Percentiles rank a stretch among this genome's conserved stretches.
These are phyloP conservation scores for Bombus vancouverensis DNA, from an alignment of 1,140 invertebrate species.

Conservation along the genomic window DNA sequence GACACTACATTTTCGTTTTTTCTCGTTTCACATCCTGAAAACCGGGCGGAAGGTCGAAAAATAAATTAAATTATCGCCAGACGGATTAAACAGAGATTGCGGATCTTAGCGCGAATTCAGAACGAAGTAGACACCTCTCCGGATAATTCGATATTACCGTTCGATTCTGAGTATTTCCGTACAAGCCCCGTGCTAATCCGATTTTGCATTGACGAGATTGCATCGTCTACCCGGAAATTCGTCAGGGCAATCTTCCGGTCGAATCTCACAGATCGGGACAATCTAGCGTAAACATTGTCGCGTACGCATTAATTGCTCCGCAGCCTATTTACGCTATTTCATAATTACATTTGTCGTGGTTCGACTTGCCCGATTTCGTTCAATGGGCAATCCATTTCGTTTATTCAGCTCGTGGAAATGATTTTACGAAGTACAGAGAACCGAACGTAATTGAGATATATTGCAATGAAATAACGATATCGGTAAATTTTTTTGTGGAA, in stretches of 20 bases:
- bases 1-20: neutral
- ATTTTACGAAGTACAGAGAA: too few species aligned
- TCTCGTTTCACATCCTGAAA: neutral
- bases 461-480: too few species aligned
- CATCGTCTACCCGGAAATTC: slow-evolving; percentile 45
- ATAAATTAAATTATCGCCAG: slow-evolving; percentile 2
- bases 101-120: slow-evolving; percentile 15
- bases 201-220: slow-evolving; percentile 48
- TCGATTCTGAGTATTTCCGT: slow-evolving; percentile 53
- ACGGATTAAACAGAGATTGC: slow-evolving; percentile 3
- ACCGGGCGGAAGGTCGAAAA: neutral
- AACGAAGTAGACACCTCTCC: slow-evolving; percentile 10
- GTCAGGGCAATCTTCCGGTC: slow-evolving; percentile 14
- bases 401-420: too few species aligned
- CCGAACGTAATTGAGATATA: too few species aligned
- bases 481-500: too few species aligned
- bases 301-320: neutral
- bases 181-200: slow-evolving; percentile 21
- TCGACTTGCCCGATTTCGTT: neutral
- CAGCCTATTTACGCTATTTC: neutral
- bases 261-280: neutral
- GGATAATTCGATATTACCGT: slow-evolving; percentile 54
- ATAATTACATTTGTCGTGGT: neutral
- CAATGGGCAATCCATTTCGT: neutral
- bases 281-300: slow-evolving; percentile 34